These are phyloP conservation scores for Paguma larvata DNA, from an alignment of 2,797 vertebrate species.

Conservation along the genomic window DNA sequence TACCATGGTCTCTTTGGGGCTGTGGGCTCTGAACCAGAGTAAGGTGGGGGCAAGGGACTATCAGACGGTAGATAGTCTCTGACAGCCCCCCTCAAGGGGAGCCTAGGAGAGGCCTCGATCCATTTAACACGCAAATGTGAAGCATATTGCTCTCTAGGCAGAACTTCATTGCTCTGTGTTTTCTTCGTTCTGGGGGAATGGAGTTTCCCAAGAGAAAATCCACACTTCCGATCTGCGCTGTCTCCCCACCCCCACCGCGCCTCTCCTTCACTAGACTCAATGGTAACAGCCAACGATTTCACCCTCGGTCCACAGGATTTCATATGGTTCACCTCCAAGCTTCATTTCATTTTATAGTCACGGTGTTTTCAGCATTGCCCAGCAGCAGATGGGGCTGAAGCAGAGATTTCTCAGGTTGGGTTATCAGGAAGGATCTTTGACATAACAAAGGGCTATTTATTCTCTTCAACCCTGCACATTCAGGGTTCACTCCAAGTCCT, in stretches of 20 bases:
- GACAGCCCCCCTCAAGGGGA: neutral
- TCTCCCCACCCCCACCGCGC: neutral
- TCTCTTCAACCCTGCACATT: neutral
- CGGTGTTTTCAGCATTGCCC: neutral
- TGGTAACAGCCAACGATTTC: neutral
- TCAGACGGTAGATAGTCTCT: neutral
- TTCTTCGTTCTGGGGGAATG: conserved; percentile 60
- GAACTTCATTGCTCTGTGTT: conserved; percentile 51
- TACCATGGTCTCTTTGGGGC: neutral
- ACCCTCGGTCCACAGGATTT: neutral
- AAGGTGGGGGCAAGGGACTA: neutral
- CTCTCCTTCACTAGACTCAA: neutral
- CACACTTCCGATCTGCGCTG: conserved; percentile 64
- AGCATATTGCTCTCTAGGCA: conserved; percentile 26
- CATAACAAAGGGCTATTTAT: neutral
- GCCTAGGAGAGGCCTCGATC: conserved; percentile 56
- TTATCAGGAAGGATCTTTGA: neutral
- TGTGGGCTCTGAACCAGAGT: neutral
- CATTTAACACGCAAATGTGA: conserved; percentile 78
- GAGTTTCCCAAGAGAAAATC: conserved; percentile 69
- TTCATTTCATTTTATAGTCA: conserved; percentile 41
- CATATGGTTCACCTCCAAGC: conserved; percentile 32
- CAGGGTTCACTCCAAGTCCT: neutral
- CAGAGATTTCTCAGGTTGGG: neutral
- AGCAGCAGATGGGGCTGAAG: neutral